A percentile compares a stretch with the other conserved stretches of the same genome.
Conservation (phyloP, 2,797 vertebrate genomes). For the Anguilla anguilla region DNA sequence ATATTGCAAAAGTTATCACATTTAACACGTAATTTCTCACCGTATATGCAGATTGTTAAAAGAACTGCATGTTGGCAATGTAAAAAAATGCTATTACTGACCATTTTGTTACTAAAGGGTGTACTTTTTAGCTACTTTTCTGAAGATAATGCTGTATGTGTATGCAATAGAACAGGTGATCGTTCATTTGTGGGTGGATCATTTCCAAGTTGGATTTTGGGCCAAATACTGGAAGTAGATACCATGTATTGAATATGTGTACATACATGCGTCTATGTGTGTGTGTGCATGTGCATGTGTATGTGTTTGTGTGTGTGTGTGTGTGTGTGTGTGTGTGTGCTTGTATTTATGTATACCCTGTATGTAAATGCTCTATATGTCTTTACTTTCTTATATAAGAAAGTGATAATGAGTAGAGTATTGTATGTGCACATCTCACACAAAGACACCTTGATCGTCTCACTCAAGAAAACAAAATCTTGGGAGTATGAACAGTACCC, state of each 20-base stretch:
- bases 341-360: no score
- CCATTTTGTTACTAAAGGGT: not conserved
- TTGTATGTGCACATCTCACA: not conserved
- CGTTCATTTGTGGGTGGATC: not conserved
- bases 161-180: not conserved
- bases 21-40: not conserved
- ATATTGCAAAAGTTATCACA: not conserved
- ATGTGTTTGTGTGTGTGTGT: no score
- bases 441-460: not conserved
- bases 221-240: no score
- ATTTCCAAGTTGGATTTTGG: not conserved
- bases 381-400: no score
- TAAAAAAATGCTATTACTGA: not conserved
- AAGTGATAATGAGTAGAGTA: not conserved
- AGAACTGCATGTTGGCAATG: not conserved
- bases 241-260: not conserved
- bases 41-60: not conserved
- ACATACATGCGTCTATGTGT: not conserved
- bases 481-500: not conserved
- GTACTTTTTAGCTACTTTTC: not conserved
- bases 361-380: no score
- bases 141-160: not conserved
- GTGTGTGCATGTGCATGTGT: no score
- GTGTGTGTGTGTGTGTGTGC: no score
- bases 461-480: no score